These are phyloP conservation scores for Tachypleus tridentatus DNA, from an alignment of 1,140 invertebrate genomes.

Conservation along the genomic window DNA sequence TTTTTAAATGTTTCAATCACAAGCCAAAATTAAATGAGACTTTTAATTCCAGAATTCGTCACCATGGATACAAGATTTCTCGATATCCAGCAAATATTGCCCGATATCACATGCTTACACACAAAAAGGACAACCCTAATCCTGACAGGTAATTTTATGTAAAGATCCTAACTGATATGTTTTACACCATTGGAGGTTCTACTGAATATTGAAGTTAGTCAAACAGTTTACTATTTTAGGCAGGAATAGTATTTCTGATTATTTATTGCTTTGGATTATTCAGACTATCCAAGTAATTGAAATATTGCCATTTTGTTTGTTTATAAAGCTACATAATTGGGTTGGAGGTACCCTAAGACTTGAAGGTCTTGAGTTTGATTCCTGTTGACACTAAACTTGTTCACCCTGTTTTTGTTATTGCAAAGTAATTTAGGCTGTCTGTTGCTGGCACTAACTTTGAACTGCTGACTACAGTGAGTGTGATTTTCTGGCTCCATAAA, in stretches of 20 bases:
- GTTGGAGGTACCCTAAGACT: too few relatives aligned
- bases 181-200: not conserved
- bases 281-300: not conserved
- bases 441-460: too few relatives aligned
- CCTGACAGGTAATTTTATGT: conserved; percentile 55
- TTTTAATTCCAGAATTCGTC: conserved; percentile 42
- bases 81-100: conserved; percentile 76
- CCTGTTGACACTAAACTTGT: too few relatives aligned
- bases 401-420: too few relatives aligned
- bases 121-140: conserved; percentile 76
- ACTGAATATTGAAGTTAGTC: not conserved
- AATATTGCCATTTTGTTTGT: too few relatives aligned
- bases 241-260: not conserved
- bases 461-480: too few relatives aligned
- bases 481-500: too few relatives aligned
- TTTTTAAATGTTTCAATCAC: not conserved
- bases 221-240: not conserved
- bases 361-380: too few relatives aligned
- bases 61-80: conserved; percentile 63
- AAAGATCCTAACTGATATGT: not conserved
- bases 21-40: too few relatives aligned
- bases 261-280: conserved; percentile 4
- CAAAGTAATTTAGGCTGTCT: too few relatives aligned
- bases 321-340: too few relatives aligned
- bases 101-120: conserved; percentile 78